Base-by-base conservation (phyloP, 1,140 invertebrate genomes). In the Drosophila orosa region DNA sequence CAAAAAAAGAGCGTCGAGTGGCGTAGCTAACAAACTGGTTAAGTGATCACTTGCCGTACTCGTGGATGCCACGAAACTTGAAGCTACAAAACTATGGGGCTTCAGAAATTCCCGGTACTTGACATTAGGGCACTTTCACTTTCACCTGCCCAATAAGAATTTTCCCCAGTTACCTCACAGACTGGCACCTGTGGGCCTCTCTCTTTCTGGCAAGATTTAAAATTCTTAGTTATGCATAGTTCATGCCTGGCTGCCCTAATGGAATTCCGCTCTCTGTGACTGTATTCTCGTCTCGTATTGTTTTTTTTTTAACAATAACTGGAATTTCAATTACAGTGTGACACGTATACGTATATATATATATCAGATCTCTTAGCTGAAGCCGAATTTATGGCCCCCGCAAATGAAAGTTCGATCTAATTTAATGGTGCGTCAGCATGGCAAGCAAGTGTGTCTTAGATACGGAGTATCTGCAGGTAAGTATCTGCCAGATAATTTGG, bases 141-240 rank as follows among this genome's bases (percentile, higher is more conserved):
- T 87, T 87, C 71, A 59, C 69, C 73, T n/a, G 50, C 10, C 15
- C 27, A 60, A 56, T 29, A 59, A 75, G 56, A 76, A 60, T 27
- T 13, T 29, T 67, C 52, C 31, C 63, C 31, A 13, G 47, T 39
- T 27, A 22, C 5, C 10, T 9, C 27, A 31, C 7, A 50, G 17
- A 31, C 35, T 2, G 12, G 27, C 17, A 22, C 42, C 13, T 19
- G 17, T n/a, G 31, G 4, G 10, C n/a, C n/a, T n/a, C 39, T 19
- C 15, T 17, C 42, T 27, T n/a, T 17, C 25, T 13, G 7, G 5
- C 31, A 3, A 35, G 37, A 62, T 77, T 77, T 67, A 47, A 17
- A 57, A 83, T 86, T 86, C 83, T 87, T 79, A 66, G 80, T 60
- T 65, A 59, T 65, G 60, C 68, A 79, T 87, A 83, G 79, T 87